Evolutionary conservation across 2,797 vertebrate species (phyloP).

Genomic region (Acipenser oxyrinchus): DNA sequence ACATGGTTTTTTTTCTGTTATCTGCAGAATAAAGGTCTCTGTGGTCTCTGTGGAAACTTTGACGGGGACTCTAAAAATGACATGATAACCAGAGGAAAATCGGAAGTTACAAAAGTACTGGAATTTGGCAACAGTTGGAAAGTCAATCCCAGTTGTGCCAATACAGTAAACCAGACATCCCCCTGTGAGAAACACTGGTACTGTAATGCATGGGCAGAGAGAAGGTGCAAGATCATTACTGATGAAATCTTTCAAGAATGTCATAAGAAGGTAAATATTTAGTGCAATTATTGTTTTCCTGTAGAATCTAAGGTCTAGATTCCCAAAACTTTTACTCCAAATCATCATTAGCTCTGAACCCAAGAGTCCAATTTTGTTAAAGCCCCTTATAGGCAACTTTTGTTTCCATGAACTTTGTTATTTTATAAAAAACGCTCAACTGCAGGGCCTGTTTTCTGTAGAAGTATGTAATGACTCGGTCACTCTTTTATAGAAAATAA

Average conservation of each 20-base stretch:
- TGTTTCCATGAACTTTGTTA: too few species aligned
- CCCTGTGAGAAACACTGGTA: constrained; percentile 69
- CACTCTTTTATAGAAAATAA: too few species aligned
- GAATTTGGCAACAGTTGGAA: constrained; percentile 71
- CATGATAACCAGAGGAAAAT: constrained; percentile 40
- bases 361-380: too few species aligned
- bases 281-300: neutral
- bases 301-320: too few species aligned
- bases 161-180: constrained; percentile 54
- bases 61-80: constrained; percentile 57
- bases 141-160: constrained; percentile 52
- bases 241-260: constrained; percentile 59
- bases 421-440: too few species aligned
- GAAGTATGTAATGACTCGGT: too few species aligned
- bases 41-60: constrained; percentile 64
- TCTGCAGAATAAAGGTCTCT: constrained; percentile 41
- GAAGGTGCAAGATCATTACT: constrained; percentile 64
- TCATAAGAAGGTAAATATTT: constrained; percentile 55
- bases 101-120: constrained; percentile 34
- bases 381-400: too few species aligned
- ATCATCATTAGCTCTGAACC: too few species aligned
- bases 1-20: neutral
- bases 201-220: constrained; percentile 66
- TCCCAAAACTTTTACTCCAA: too few species aligned
- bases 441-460: too few species aligned